These are phyloP conservation scores for Hydractinia echinata DNA, from an alignment of 30 jellyfish, hydroid and myxozoan genomes.

Conservation along the genomic window DNA sequence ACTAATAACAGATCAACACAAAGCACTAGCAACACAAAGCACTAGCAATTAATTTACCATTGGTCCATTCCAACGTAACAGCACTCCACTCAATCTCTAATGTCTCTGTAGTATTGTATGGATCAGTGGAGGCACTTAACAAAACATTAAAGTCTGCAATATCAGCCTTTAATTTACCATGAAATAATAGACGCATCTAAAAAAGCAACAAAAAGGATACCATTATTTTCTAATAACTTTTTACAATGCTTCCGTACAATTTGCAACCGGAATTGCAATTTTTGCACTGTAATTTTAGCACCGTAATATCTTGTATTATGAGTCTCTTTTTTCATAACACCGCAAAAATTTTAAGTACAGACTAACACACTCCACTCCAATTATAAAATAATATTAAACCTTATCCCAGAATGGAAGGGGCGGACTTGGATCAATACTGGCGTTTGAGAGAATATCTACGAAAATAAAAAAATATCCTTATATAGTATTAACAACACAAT, in stretches of 20 bases:
- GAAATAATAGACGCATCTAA: constrained; percentile 73
- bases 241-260: too few species aligned
- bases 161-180: constrained; percentile 65
- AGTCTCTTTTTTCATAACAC: too few species aligned
- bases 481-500: too few species aligned
- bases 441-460: constrained; percentile 73
- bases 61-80: constrained; percentile 72
- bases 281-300: too few species aligned
- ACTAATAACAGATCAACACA: too few species aligned
- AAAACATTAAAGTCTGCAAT: constrained; percentile 48
- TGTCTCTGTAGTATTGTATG: constrained; percentile 78
- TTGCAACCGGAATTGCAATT: too few species aligned
- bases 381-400: constrained; percentile 25
- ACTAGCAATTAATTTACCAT: constrained; percentile 45
- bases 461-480: constrained; percentile 2
- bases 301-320: too few species aligned
- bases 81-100: constrained; percentile 86
- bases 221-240: background rate
- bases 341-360: too few species aligned
- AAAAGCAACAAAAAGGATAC: background rate
- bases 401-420: constrained; percentile 98
- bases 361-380: background rate
- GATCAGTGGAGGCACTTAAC: constrained; percentile 90
- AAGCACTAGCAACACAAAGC: too few species aligned
- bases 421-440: constrained; percentile 77